Evolutionary conservation across 2,888 invertebrate species (phyloP).

Genomic region (Macrosoma leucophasiata): DNA sequence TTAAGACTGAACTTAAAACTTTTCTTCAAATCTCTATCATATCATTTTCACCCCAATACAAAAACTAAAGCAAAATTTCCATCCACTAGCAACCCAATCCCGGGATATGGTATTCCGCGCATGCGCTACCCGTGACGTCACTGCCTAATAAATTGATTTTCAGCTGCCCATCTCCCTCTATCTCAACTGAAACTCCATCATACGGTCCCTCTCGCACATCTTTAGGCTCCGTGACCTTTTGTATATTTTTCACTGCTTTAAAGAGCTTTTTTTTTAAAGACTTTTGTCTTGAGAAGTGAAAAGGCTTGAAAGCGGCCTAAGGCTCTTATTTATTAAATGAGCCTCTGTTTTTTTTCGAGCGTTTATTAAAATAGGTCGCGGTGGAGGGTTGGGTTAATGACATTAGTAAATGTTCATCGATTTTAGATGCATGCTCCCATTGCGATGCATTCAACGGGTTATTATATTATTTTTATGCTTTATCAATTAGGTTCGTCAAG

Average conservation of each 20-base stretch:
- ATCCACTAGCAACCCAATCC: conserved; percentile 51
- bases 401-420: conserved; percentile 13
- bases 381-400: conserved; percentile 16
- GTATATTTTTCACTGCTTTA: conserved; percentile 62
- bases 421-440: conserved; percentile 11
- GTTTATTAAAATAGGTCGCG: conserved; percentile 25
- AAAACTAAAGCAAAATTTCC: conserved; percentile 25
- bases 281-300: conserved; percentile 62
- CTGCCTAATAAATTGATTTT: conserved; percentile 76
- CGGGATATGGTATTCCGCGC: conserved; percentile 56
- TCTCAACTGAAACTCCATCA: conserved; percentile 26
- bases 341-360: conserved; percentile 25
- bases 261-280: conserved; percentile 53
- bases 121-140: conserved; percentile 70
- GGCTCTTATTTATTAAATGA: conserved; percentile 44
- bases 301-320: conserved; percentile 48
- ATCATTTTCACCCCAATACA: too few relatives aligned
- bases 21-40: too few relatives aligned
- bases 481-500: too few relatives aligned
- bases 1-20: too few relatives aligned
- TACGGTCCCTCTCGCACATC: conserved; percentile 44
- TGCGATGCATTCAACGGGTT: not conserved
- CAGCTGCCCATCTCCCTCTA: conserved; percentile 49
- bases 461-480: too few relatives aligned
- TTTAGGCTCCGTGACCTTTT: conserved; percentile 67